Evolutionary conservation across 2,888 invertebrate species (phyloP).

Genomic region (Drosophila ustulata): DNA sequence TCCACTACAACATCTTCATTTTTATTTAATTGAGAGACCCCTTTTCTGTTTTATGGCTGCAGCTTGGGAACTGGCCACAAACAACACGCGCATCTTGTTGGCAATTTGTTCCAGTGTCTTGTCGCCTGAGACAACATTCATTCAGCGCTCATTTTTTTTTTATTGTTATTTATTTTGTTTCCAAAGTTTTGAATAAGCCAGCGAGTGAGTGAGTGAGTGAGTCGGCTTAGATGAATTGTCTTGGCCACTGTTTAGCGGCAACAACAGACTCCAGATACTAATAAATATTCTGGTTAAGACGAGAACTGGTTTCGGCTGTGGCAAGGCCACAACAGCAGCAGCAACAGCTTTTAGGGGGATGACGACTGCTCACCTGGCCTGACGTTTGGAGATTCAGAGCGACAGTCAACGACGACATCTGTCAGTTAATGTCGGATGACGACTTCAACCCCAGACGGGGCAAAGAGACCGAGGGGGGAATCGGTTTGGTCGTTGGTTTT

Average conservation of each 20-base stretch:
- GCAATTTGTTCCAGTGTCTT: conserved; percentile 50
- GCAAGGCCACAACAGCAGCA: conserved; percentile 15
- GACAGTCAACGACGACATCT: conserved; percentile 8
- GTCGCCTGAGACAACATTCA: conserved; percentile 51
- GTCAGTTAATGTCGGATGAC: conserved; percentile 30
- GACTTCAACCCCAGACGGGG: conserved; percentile 34
- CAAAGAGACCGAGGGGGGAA: neutral
- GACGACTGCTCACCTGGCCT: conserved; percentile 53
- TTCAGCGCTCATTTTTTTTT: conserved; percentile 37
- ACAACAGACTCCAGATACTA: conserved; percentile 31
- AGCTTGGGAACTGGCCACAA: conserved; percentile 27
- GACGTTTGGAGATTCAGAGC: conserved; percentile 16
- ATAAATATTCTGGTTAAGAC: conserved; percentile 43
- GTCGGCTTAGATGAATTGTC: conserved; percentile 50
- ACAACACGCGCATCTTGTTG: conserved; percentile 32
- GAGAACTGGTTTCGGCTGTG: conserved; percentile 55
- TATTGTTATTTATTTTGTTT: conserved; percentile 23
- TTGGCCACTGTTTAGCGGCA: conserved; percentile 23
- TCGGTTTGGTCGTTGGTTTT: conserved; percentile 9
- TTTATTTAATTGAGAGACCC: neutral
- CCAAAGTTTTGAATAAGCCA: conserved; percentile 44
- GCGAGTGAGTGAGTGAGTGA: conserved; percentile 26
- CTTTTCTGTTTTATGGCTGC: neutral
- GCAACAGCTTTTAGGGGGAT: conserved; percentile 17
- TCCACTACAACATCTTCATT: neutral